phyloP scores from a whole-genome alignment of 1,140 invertebrate genomes.

The Lethocerus indicus region DNA sequence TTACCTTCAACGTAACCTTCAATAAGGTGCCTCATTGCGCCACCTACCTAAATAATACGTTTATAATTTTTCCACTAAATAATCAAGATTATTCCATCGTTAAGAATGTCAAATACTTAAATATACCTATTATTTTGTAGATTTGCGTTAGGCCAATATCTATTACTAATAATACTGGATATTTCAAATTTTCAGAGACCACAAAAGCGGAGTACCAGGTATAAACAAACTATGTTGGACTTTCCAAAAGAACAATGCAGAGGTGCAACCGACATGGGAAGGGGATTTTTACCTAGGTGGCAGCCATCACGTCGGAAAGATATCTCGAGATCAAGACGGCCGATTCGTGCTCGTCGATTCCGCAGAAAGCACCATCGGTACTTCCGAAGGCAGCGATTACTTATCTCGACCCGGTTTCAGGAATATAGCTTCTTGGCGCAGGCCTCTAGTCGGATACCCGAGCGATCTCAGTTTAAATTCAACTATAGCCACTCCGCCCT shows the following conservation, averaged over 20 bases:
- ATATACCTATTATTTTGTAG: too few relatives aligned
- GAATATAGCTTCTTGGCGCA: constrained; percentile 42
- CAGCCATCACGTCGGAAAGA: constrained; percentile 38
- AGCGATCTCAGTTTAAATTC: constrained; percentile 49
- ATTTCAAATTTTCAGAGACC: constrained; percentile 58
- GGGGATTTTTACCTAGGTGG: constrained; percentile 20
- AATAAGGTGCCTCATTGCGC: too few relatives aligned
- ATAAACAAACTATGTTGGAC: constrained; percentile 13
- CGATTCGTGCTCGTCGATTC: constrained; percentile 51
- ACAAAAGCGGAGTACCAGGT: constrained; percentile 87
- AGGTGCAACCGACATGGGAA: constrained; percentile 21
- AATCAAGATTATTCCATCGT: too few relatives aligned
- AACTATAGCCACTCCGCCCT: constrained; percentile 34
- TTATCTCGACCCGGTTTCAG: constrained; percentile 25
- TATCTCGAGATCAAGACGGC: constrained; percentile 52
- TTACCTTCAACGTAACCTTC: too few relatives aligned
- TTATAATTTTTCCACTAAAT: too few relatives aligned
- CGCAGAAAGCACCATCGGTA: constrained; percentile 47
- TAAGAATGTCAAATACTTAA: too few relatives aligned
- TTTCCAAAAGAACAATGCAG: constrained; percentile 6
- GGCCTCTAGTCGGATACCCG: constrained; percentile 41
- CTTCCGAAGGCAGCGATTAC: constrained; percentile 73
- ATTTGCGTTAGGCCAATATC: too few relatives aligned
- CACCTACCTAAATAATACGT: too few relatives aligned
- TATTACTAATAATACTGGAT: too few relatives aligned